Conservation (phyloP, 2,113 vertebrate species). For the Ptilonorhynchus violaceus region DNA sequence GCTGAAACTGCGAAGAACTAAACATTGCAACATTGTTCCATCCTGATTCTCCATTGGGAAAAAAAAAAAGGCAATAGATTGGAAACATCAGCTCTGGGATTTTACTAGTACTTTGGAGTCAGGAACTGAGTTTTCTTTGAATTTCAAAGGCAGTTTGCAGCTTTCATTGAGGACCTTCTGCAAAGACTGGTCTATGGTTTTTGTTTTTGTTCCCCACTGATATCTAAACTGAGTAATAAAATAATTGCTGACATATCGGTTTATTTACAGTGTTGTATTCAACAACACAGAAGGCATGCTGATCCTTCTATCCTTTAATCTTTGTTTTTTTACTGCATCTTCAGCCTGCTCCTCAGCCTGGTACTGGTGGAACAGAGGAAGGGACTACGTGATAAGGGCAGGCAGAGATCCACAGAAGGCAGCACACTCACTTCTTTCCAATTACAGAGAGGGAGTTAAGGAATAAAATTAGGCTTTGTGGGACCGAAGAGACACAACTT, state of each 20-base stretch:
- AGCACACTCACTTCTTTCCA: not conserved
- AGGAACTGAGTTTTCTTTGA: not conserved
- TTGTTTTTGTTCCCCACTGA: not conserved
- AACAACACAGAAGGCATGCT: not conserved
- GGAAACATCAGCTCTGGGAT: not conserved
- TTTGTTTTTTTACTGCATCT: not conserved
- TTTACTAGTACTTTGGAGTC: not conserved
- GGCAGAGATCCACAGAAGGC: not conserved
- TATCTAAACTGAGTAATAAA: slow-evolving; percentile 9
- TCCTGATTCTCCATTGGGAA: not conserved
- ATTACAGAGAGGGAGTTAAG: not conserved
- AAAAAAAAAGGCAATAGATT: not conserved
- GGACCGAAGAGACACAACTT: not conserved
- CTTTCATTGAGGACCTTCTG: not conserved
- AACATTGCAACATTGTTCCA: not conserved
- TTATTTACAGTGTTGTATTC: not conserved
- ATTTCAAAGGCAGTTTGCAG: not conserved
- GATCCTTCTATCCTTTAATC: not conserved
- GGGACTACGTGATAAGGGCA: fast-evolving
- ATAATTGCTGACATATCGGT: not conserved
- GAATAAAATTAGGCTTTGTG: not conserved
- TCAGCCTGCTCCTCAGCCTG: not conserved
- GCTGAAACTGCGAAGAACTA: slow-evolving; percentile 12
- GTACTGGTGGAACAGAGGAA: not conserved
- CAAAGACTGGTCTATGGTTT: not conserved